Conservation (phyloP, 2,797 vertebrate species). For the Huso huso region DNA sequence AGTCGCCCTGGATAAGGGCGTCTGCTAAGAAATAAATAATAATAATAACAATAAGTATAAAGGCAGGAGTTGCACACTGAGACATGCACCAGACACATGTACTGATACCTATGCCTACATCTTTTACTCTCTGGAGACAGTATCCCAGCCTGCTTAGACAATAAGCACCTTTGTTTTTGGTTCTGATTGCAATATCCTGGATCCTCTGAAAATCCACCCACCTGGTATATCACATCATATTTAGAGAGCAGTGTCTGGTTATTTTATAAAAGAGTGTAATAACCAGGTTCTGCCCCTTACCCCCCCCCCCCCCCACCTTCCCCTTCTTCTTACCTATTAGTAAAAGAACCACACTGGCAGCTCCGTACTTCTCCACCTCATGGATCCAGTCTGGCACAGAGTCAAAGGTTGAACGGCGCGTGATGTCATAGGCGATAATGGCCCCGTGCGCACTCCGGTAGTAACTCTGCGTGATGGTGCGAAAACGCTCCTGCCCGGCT, state of each 20-base stretch:
- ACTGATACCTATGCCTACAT: too few species aligned
- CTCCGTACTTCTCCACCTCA: conserved; percentile 82
- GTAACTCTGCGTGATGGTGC: conserved; percentile 94
- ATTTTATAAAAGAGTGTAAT: too few species aligned
- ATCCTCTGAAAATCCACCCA: neutral
- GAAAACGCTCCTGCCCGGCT: conserved; percentile 90
- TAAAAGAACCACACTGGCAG: conserved; percentile 77
- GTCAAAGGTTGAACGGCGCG: conserved; percentile 74
- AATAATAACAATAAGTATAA: too few species aligned
- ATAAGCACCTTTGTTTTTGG: too few species aligned
- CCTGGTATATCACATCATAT: neutral
- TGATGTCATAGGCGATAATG: conserved; percentile 91
- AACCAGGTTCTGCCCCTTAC: neutral
- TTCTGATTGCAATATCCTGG: neutral
- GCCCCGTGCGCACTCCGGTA: conserved; percentile 91
- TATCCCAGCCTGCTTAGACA: too few species aligned
- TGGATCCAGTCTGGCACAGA: conserved; percentile 86
- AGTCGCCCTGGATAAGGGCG: too few species aligned
- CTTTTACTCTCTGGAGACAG: too few species aligned
- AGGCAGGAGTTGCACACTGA: too few species aligned
- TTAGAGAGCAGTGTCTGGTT: too few species aligned
- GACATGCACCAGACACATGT: too few species aligned
- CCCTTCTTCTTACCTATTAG: conserved; percentile 66
- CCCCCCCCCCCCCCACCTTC: conserved; percentile 18
- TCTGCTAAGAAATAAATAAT: too few species aligned